A percentile compares a stretch with the other conserved stretches of the same genome.
Evolutionary conservation across 1,140 invertebrate species (phyloP).

Genomic region (Atta texana): DNA sequence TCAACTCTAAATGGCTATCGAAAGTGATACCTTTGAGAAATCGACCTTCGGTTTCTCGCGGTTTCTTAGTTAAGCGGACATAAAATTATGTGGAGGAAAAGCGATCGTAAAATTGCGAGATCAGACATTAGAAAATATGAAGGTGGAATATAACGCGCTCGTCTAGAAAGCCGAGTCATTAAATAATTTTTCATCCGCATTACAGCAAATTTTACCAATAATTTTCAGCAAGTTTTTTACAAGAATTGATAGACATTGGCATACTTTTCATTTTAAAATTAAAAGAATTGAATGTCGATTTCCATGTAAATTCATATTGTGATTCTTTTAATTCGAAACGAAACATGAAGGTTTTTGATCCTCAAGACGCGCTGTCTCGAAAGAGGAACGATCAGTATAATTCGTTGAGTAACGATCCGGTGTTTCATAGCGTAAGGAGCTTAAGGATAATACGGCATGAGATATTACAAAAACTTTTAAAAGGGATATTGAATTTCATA

Average conservation of each 20-base stretch:
- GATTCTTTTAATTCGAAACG: neutral
- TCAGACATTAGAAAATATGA: constrained; percentile 10
- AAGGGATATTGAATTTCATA: constrained; percentile 4
- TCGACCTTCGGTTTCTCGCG: constrained; percentile 6
- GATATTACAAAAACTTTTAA: neutral
- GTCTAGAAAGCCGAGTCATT: constrained; percentile 59
- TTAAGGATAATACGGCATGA: neutral
- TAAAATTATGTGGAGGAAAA: constrained; percentile 28
- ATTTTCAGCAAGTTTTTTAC: constrained; percentile 9
- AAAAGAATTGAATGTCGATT: neutral
- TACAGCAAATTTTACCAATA: neutral
- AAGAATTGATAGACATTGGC: neutral
- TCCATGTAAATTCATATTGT: neutral
- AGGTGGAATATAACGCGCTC: neutral
- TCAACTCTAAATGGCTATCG: neutral
- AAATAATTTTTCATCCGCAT: constrained; percentile 71
- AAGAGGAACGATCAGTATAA: constrained; percentile 10
- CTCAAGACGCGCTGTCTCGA: neutral
- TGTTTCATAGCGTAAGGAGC: constrained; percentile 13
- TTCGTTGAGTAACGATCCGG: constrained; percentile 13
- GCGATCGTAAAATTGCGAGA: constrained; percentile 31
- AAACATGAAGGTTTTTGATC: constrained; percentile 12
- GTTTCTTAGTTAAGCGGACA: constrained; percentile 24
- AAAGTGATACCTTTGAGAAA: neutral
- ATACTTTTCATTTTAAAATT: neutral